These are phyloP conservation scores for Isurus oxyrinchus DNA, from an alignment of 2,113 vertebrate genomes.

Conservation along the genomic window DNA sequence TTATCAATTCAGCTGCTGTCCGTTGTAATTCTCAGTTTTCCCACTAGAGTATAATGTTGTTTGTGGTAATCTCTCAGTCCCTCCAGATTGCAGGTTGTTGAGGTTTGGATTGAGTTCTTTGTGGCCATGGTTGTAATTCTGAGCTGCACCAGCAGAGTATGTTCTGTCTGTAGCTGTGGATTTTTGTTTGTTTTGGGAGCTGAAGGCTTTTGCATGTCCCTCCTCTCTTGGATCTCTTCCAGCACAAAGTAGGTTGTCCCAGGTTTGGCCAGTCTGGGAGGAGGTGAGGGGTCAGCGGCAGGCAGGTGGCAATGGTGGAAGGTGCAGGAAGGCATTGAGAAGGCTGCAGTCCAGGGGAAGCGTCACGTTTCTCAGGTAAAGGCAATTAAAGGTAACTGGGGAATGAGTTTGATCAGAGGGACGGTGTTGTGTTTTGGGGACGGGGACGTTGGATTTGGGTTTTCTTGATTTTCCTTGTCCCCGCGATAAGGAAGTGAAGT, in stretches of 20 bases:
- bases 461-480: neutral
- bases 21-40: neutral
- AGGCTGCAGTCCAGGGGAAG: neutral
- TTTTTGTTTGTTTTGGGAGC: neutral
- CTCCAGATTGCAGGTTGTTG: neutral
- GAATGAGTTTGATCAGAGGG: neutral
- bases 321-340: neutral
- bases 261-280: neutral
- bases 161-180: neutral
- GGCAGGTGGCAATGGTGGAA: constrained; percentile 29
- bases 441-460: neutral
- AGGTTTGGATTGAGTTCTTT: neutral
- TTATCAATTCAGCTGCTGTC: neutral
- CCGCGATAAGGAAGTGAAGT: neutral
- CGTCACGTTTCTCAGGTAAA: neutral
- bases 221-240: neutral
- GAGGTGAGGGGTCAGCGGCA: neutral
- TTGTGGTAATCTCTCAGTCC: neutral
- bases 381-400: neutral
- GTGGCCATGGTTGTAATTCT: neutral
- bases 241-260: neutral
- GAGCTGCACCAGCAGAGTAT: constrained; percentile 6
- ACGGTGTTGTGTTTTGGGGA: too few species aligned
- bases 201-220: neutral
- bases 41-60: neutral